Evolutionary conservation across 2,797 vertebrate genomes (phyloP).

Genomic region (Notolepis coatsorum): DNA sequence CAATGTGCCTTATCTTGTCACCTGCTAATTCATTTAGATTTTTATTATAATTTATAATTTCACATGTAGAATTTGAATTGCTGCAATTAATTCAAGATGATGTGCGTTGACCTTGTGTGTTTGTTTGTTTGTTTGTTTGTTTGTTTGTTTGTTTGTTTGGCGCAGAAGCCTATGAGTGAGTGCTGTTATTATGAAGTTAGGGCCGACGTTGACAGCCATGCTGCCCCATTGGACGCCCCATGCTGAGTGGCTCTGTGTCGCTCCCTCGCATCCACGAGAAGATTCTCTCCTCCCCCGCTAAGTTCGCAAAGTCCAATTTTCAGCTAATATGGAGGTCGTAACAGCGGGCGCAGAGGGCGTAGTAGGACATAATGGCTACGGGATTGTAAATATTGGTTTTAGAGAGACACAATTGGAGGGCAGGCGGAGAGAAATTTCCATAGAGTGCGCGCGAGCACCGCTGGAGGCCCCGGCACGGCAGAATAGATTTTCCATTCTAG

Average conservation of each 20-base stretch:
- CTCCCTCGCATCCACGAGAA: slow-evolving; percentile 63
- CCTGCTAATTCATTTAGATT: too few species aligned
- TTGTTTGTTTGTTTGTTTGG: slow-evolving; percentile 35
- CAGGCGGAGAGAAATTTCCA: slow-evolving; percentile 89
- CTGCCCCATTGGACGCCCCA: slow-evolving; percentile 40
- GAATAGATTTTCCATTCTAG: slow-evolving; percentile 92
- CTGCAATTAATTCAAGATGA: background rate
- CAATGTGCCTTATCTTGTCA: too few species aligned
- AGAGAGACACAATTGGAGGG: slow-evolving; percentile 91
- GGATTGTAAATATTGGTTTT: slow-evolving; percentile 97
- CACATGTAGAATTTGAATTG: slow-evolving; percentile 6
- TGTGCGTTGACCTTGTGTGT: too few species aligned
- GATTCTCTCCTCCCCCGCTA: slow-evolving; percentile 73
- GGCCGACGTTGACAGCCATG: slow-evolving; percentile 38
- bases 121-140: too few species aligned
- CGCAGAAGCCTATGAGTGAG: slow-evolving; percentile 14
- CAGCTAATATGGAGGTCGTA: slow-evolving; percentile 94
- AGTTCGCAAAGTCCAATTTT: slow-evolving; percentile 93
- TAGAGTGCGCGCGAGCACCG: slow-evolving; percentile 75
- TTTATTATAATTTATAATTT: background rate
- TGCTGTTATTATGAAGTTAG: slow-evolving; percentile 37
- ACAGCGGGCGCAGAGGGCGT: slow-evolving; percentile 93
- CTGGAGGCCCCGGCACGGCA: slow-evolving; percentile 77
- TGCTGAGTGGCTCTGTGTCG: slow-evolving; percentile 53
- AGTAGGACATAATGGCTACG: slow-evolving; percentile 97